These are phyloP conservation scores for Mactromeris polynyma DNA, from an alignment of 2,888 invertebrate genomes.

Conservation along the genomic window DNA sequence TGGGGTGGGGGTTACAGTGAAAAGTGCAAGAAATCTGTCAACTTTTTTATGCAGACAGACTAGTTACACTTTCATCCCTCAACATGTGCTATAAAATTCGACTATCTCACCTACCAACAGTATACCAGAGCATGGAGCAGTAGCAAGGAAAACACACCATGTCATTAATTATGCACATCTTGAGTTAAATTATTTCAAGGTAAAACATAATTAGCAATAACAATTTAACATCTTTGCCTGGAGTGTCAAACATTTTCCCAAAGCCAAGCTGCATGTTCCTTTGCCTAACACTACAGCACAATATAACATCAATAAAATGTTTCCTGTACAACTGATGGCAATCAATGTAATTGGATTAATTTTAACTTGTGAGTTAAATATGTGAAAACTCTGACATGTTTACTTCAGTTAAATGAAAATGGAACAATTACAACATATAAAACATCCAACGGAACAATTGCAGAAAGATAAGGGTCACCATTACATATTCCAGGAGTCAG, in stretches of 20 bases:
- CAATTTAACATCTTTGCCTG: neutral
- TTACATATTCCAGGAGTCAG: neutral
- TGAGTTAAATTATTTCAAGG: neutral
- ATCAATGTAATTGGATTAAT: neutral
- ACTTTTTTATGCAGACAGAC: no score
- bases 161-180: neutral
- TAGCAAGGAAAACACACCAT: neutral
- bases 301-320: neutral
- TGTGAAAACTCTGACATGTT: neutral
- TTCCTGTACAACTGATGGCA: neutral
- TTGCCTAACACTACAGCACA: neutral
- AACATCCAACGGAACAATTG: neutral
- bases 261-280: neutral
- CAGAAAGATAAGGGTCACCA: neutral
- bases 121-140: no score
- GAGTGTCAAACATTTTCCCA: neutral
- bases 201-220: neutral
- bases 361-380: conserved; percentile 9
- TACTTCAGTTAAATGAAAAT: neutral
- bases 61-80: no score
- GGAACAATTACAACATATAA: neutral
- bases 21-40: no score
- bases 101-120: no score
- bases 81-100: no score
- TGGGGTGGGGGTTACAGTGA: no score